Evolutionary conservation across 2,113 vertebrate species (phyloP), one percentile per base, ranked within the genome.

Genomic region (Erythrolamprus reginae): DNA sequence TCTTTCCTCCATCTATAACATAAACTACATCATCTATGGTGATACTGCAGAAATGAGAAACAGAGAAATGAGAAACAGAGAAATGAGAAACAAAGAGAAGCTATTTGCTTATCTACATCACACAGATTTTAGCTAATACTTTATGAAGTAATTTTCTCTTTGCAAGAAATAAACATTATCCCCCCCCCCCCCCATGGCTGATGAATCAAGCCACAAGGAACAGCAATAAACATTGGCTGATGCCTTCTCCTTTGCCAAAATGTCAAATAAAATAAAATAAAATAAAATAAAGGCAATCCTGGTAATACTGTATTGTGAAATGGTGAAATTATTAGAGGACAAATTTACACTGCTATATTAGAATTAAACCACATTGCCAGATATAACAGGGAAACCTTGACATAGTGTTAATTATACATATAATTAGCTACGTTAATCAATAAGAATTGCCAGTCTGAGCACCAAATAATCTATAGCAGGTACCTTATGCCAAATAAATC

Each of bases 21-120:
- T 96, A 99, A 70, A 99, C 98, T 0, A 99, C 98, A 26, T 99
- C 99, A 92, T 99, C 99, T 92, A 99, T 99, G 38, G 99, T 99
- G 95, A 99, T 99, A 95, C 99, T 99, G 96, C 90, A 42, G 77
- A 88, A 51, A 50, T 51, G 15, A 38, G 28, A 91, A 50, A 38
- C 91, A 88, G 33, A 38, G 53, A 88, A 50, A 48, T 28, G 5
- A 38, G 28, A 91, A 51, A 38, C 91, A 86, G 38, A 92, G 53
- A 88, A 50, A 48, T 28, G 5, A 38, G 28, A 91, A 51, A 38
- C 91, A 86, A 33, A 92, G 89, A 91, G 61, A 94, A 87, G 5
- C 38, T 0, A 21, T 89, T 52, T 86, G 19, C 9, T 84, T 82
- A 86, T 45, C 19, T 26, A 33, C 24, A 82, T 87, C 84, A 56